Conservation (phyloP, 2,797 vertebrate species). For the Erethizon dorsatum region DNA sequence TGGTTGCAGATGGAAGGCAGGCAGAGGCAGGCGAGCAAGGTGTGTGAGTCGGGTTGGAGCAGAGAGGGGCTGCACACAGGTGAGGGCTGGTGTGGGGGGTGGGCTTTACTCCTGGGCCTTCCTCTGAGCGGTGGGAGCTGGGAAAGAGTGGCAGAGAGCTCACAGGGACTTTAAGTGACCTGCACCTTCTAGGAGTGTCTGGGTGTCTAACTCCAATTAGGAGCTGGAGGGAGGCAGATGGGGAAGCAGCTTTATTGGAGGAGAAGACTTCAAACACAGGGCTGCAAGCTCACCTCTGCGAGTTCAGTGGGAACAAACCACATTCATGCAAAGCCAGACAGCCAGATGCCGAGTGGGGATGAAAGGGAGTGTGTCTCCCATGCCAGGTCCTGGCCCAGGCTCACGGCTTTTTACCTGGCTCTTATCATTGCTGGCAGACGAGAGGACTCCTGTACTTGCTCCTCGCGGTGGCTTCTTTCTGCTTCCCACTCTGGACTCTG, state of each 20-base stretch:
- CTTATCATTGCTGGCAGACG: not conserved
- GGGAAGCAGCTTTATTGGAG: not conserved
- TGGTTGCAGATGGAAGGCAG: not conserved
- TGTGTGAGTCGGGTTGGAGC: not conserved
- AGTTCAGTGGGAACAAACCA: not conserved
- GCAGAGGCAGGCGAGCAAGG: not conserved
- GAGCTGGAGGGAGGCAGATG: not conserved
- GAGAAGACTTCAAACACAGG: not conserved
- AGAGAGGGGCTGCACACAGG: not conserved
- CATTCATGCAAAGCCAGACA: not conserved
- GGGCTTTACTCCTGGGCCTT: not conserved
- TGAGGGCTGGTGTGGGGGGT: not conserved
- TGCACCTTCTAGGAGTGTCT: not conserved
- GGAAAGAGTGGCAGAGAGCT: not conserved
- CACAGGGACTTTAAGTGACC: no score
- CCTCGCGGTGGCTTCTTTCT: no score
- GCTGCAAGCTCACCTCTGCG: not conserved
- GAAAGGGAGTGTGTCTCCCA: accelerated
- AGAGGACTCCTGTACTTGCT: not conserved
- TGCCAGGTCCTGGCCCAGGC: not conserved
- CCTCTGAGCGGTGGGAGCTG: accelerated
- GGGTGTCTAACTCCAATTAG: not conserved
- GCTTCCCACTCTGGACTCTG: not conserved
- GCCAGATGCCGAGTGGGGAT: not conserved
- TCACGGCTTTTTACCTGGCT: not conserved